These are phyloP conservation scores for Drosophila austrosaltans DNA, from an alignment of 2,888 invertebrate genomes.

Conservation along the genomic window DNA sequence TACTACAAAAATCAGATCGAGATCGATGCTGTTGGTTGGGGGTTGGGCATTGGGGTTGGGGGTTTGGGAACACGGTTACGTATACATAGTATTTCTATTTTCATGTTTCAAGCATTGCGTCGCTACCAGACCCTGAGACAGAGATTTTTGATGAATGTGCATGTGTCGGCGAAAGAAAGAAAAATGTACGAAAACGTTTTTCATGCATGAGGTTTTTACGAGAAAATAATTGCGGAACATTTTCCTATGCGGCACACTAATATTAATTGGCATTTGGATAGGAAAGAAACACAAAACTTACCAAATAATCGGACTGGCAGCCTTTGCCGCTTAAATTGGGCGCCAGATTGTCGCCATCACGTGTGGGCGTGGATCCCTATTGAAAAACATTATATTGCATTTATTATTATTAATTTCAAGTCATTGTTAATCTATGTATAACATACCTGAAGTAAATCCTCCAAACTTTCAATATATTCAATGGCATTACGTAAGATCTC, in stretches of 20 bases:
- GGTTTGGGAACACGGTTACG: conserved; percentile 17
- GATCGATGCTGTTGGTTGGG: conserved; percentile 20
- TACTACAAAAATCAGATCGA: conserved; percentile 43
- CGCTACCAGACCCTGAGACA: conserved; percentile 58
- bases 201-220: conserved; percentile 78
- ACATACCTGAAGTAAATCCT: conserved; percentile 89
- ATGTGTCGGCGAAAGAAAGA: conserved; percentile 74
- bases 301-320: conserved; percentile 83
- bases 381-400: neutral
- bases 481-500: conserved; percentile 99
- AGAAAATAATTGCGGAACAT: conserved; percentile 78
- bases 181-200: conserved; percentile 75
- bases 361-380: conserved; percentile 82
- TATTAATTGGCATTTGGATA: conserved; percentile 76
- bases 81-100: conserved; percentile 65
- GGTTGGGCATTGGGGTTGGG: conserved; percentile 13
- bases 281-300: conserved; percentile 73
- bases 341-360: conserved; percentile 81
- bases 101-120: conserved; percentile 42
- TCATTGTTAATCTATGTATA: neutral
- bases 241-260: conserved; percentile 48
- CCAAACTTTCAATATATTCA: conserved; percentile 97
- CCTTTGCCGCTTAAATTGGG: conserved; percentile 80
- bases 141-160: conserved; percentile 81
- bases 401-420: neutral